Evolutionary conservation across 1,140 invertebrate species (phyloP).

Genomic region (Neomicropteryx cornuta): DNA sequence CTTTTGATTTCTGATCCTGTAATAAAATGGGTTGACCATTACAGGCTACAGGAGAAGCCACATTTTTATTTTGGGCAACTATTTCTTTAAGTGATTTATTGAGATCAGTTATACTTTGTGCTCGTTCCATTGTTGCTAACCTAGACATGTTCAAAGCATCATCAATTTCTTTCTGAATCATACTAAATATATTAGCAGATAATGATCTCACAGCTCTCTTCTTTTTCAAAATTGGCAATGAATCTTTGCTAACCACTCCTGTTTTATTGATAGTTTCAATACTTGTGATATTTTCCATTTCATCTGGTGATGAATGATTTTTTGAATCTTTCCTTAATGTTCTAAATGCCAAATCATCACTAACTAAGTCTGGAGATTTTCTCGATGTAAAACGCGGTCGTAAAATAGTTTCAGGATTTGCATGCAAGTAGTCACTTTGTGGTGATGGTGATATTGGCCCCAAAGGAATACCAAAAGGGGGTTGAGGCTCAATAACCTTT

Average conservation of each 20-base stretch:
- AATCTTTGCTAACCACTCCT: slow-evolving; percentile 24
- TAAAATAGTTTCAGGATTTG: slow-evolving; percentile 47
- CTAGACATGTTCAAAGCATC: slow-evolving; percentile 33
- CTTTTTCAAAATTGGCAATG: slow-evolving; percentile 42
- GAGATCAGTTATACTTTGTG: slow-evolving; percentile 34
- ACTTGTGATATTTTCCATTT: slow-evolving; percentile 24
- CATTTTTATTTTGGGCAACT: slow-evolving; percentile 31
- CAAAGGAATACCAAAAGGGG: slow-evolving; percentile 80
- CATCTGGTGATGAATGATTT: slow-evolving; percentile 27
- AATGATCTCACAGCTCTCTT: slow-evolving; percentile 66
- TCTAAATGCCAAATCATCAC: slow-evolving; percentile 78
- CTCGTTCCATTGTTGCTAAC: slow-evolving; percentile 29
- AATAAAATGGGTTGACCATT: too few relatives aligned
- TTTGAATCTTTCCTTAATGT: slow-evolving; percentile 67
- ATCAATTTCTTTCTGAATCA: slow-evolving; percentile 49
- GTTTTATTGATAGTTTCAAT: slow-evolving; percentile 16
- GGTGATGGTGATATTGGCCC: slow-evolving; percentile 65
- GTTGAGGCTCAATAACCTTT: slow-evolving; percentile 67
- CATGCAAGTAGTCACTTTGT: slow-evolving; percentile 74
- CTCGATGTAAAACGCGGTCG: slow-evolving; percentile 50
- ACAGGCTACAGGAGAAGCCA: too few relatives aligned
- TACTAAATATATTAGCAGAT: slow-evolving; percentile 67
- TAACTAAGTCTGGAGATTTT: slow-evolving; percentile 67
- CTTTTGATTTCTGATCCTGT: too few relatives aligned
- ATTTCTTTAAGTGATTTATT: slow-evolving; percentile 31